These are phyloP conservation scores for Eristalis intricaria DNA, from an alignment of 2,888 invertebrate genomes.

Conservation along the genomic window DNA sequence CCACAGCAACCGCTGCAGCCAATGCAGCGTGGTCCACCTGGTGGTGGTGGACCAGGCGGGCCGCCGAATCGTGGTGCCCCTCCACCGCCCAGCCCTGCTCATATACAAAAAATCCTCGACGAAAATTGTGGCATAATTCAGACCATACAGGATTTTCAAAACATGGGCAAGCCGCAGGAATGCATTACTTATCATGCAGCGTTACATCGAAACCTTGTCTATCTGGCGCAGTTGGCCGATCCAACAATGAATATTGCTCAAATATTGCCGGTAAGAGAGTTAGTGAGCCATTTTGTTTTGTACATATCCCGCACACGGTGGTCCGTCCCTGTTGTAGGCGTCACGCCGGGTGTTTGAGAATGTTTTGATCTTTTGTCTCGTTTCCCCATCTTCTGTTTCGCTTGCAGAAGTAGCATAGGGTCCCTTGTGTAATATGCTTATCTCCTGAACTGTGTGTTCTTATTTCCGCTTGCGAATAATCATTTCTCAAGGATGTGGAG, in stretches of 20 bases:
- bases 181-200: conserved; percentile 97
- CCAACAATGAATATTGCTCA: conserved; percentile 95
- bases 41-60: conserved; percentile 75
- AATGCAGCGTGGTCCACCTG: conserved; percentile 76
- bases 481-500: not conserved
- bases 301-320: not conserved
- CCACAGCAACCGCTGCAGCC: conserved; percentile 74
- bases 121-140: conserved; percentile 98
- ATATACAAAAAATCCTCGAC: conserved; percentile 97
- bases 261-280: conserved; percentile 94
- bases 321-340: not conserved
- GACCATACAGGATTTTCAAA: conserved; percentile 98
- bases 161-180: conserved; percentile 96
- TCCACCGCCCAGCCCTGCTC: conserved; percentile 90
- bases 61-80: conserved; percentile 83
- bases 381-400: not conserved
- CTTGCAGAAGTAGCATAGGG: not conserved
- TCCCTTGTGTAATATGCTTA: not conserved
- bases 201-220: conserved; percentile 96
- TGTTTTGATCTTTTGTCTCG: not conserved
- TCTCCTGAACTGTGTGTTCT: not conserved
- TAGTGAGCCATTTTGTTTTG: conserved; percentile 74
- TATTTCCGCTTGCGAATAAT: not conserved
- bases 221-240: conserved; percentile 98
- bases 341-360: not conserved